Evolutionary conservation across 2,888 invertebrate genomes (phyloP).

Genomic region (Capitulum mitella): DNA sequence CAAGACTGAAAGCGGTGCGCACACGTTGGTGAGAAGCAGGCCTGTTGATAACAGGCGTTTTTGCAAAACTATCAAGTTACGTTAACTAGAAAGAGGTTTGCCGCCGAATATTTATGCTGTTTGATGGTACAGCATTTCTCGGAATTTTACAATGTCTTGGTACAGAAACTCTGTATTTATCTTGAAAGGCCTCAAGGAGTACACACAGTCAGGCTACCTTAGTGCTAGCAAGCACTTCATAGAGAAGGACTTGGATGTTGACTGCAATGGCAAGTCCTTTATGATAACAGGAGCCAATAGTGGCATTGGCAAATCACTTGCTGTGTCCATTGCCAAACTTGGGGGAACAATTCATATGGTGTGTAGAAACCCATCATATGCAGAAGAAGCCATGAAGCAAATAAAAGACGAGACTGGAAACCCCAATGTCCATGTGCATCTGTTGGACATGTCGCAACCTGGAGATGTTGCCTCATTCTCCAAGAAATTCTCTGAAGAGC

Average conservation of each 20-base stretch:
- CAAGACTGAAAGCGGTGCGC: too few species aligned
- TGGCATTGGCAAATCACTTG: slow-evolving; percentile 46
- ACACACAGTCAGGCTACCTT: background rate
- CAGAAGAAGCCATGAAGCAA: slow-evolving; percentile 43
- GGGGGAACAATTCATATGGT: slow-evolving; percentile 48
- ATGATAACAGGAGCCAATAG: slow-evolving; percentile 37
- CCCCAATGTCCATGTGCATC: slow-evolving; percentile 45
- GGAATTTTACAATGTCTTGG: slow-evolving; percentile 15
- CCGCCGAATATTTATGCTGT: too few species aligned
- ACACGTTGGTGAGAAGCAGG: too few species aligned
- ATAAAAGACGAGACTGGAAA: slow-evolving; percentile 43
- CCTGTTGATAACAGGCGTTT: too few species aligned
- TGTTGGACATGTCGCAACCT: slow-evolving; percentile 46
- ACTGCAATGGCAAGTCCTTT: slow-evolving; percentile 37
- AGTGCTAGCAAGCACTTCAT: slow-evolving; percentile 28
- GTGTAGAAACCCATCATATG: slow-evolving; percentile 45
- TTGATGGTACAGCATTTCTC: too few species aligned
- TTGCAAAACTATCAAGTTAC: too few species aligned
- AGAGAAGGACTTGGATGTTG: slow-evolving; percentile 40
- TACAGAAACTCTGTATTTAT: background rate
- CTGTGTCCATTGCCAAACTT: slow-evolving; percentile 45
- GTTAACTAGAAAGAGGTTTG: too few species aligned
- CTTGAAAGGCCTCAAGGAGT: background rate
- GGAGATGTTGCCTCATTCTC: slow-evolving; percentile 44
- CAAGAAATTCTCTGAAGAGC: slow-evolving; percentile 41